Conservation (phyloP, 30 jellyfish, hydroid and myxozoan genomes). For the Catostylus mosaicus region DNA sequence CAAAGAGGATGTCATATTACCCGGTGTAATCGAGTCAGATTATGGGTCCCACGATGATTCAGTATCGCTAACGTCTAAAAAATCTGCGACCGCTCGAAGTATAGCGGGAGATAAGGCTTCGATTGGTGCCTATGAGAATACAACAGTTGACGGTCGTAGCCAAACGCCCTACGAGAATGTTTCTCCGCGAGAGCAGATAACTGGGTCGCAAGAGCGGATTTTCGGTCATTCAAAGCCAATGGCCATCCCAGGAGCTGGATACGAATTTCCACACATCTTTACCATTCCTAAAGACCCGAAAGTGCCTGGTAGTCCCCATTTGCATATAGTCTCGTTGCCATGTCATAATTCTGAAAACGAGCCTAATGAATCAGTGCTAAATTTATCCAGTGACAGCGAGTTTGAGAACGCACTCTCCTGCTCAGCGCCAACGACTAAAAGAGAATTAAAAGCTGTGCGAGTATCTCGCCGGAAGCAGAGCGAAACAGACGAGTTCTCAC, state of each 20-base stretch:
- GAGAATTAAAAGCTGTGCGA: constrained; percentile 41
- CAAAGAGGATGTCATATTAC: constrained; percentile 45
- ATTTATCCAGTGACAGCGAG: constrained; percentile 37
- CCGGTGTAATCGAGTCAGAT: constrained; percentile 40
- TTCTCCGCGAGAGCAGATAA: not conserved
- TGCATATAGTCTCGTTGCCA: constrained; percentile 52
- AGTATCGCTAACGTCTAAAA: constrained; percentile 11
- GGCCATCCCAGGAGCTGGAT: constrained; percentile 7
- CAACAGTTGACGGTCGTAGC: not conserved
- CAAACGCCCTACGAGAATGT: constrained; percentile 21
- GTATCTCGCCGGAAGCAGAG: constrained; percentile 5
- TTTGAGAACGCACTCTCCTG: constrained; percentile 25
- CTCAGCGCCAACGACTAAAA: constrained; percentile 68
- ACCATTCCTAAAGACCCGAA: not conserved
- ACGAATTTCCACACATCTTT: not conserved
- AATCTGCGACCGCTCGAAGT: constrained; percentile 12
- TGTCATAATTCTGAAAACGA: constrained; percentile 13
- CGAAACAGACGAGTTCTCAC: constrained; percentile 26
- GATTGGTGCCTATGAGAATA: constrained; percentile 44
- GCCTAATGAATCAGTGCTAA: not conserved
- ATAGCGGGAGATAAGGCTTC: constrained; percentile 32
- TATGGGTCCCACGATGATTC: constrained; percentile 56
- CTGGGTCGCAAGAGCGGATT: not conserved
- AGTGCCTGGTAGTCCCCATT: not conserved
- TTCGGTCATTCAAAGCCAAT: constrained; percentile 50